Base-by-base conservation (phyloP, 2,888 invertebrate species). In the Drosophila phalerata region DNA sequence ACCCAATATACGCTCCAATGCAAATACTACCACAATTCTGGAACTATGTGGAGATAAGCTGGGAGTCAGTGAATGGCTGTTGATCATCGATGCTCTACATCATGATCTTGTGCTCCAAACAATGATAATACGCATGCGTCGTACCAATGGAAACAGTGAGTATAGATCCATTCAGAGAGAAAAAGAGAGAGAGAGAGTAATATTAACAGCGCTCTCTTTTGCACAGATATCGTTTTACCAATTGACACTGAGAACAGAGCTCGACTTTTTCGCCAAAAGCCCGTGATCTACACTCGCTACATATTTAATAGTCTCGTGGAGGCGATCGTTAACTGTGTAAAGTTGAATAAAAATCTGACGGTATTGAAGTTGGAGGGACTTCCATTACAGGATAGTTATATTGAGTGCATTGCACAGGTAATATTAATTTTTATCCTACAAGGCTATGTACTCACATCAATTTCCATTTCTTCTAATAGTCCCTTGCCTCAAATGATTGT, bases 21-120 rank as follows among this genome's bases (percentile, higher is more conserved):
- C 89, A 9, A 91, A 92, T 45, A 93, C 93, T 61, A 94, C 93
- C 17, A 93, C 94, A 52, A 91, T 93, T 42, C 84, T 96, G 69
- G 96, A 97, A 79, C 95, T 97, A 82, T 94, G 94, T 74, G 96
- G 95, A 55, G 97, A 97, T 88, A 94, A 96, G 75, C 94, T 97
- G 53, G 96, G 95, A 85, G 94, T 96, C 70, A 94, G 94, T 69
- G 96, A 97, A 77, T 97, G 97, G 97, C 93, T 94, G 32, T 95
- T 96, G 1, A 95, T 97, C 51, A 92, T 96, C 53, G 95, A 96
- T 81, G 95, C 97, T 0, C 92, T 97, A 5, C 94, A 95, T 51
- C 94, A 95, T 74, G 97, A 97, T 90, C 93, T 95, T 53, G 95
- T 95, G 68, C 93, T 97, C 5, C 95, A 96, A 90, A 94, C 94